Percentiles rank a stretch among this genome's conserved stretches.
Evolutionary conservation across 2,797 vertebrate genomes (phyloP).

Genomic region (Pitangus sulphuratus): DNA sequence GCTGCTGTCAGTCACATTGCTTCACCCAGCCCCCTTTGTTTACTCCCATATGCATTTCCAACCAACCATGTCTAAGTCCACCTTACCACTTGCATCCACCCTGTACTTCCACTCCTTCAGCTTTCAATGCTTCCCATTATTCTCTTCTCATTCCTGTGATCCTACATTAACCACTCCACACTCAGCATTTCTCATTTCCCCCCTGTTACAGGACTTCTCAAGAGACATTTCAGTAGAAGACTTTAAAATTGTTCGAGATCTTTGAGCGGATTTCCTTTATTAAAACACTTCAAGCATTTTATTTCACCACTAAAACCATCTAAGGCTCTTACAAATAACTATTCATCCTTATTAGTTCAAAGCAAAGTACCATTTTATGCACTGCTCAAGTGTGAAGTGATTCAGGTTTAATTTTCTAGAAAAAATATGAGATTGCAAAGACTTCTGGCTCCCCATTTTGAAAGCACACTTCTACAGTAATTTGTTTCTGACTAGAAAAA

Average conservation of each 20-base stretch:
- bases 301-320: not conserved
- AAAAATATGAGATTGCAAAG: not conserved
- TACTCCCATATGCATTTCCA: not conserved
- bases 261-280: not conserved
- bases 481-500: constrained; percentile 1
- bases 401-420: not conserved
- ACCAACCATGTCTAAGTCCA: not conserved
- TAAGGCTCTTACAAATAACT: not conserved
- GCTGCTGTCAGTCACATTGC: not conserved
- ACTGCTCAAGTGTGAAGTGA: not conserved
- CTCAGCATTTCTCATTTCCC: not conserved
- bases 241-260: not conserved
- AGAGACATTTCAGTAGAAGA: not conserved
- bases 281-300: constrained; percentile 1
- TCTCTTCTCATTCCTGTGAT: not conserved
- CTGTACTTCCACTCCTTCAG: not conserved
- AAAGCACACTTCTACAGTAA: not conserved
- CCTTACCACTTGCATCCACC: not conserved
- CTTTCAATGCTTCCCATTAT: not conserved
- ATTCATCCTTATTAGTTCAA: not conserved
- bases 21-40: not conserved
- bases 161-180: not conserved
- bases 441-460: not conserved
- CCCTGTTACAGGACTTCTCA: not conserved
- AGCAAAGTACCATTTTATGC: not conserved